Base-by-base conservation (phyloP, 2,888 invertebrate species). In the Oxyscelio sp. region DNA sequence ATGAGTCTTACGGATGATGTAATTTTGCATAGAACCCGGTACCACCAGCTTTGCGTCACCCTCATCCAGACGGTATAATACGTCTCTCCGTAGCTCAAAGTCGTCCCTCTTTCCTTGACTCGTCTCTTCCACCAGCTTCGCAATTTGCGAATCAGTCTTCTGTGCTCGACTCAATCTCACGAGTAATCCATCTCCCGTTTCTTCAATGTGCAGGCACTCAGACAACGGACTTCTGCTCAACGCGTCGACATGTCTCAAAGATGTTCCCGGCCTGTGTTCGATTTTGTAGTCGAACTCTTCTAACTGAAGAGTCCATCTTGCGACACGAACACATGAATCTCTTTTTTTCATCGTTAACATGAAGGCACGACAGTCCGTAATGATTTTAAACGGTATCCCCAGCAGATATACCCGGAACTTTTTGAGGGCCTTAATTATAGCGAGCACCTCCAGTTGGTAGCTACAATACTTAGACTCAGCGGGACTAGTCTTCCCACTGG, bases 1-100 rank as follows among this genome's bases (percentile, higher is more conserved):
- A 17, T 80, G 65, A 11, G 58, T 38, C 8, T 1, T 48, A n/a
- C 50, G 17, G 19, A 80, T 80, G 0, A 80, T 48, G 0, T 71
- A 56, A 13, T 54, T 9, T 11, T 80, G 21, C 59, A 73, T 40
- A 17, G 8, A 21, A 11, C 17, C 24, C 6, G 66, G 66, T 13
- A 71, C 48, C 2, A 80, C 52, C 9, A 80, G n/a, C 19, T 70
- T 2, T 0, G 52, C 27, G n/a, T 31, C 34, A 2, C 50, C 50
- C 2, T 17, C 45, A 17, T 21, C 1, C 5, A 61, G 21, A 13
- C 22, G 34, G 13, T 61, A 61, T 3, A 61, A 9, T 9, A 61
- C 21, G 17, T 22, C 43, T n/a, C 21, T 40, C n/a, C 22, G 17
- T 0, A 61, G 15, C 5, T 21, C 11, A 19, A 5, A 11, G 0